Conservation (phyloP, 2,113 vertebrate genomes). For the Alectura lathami region DNA sequence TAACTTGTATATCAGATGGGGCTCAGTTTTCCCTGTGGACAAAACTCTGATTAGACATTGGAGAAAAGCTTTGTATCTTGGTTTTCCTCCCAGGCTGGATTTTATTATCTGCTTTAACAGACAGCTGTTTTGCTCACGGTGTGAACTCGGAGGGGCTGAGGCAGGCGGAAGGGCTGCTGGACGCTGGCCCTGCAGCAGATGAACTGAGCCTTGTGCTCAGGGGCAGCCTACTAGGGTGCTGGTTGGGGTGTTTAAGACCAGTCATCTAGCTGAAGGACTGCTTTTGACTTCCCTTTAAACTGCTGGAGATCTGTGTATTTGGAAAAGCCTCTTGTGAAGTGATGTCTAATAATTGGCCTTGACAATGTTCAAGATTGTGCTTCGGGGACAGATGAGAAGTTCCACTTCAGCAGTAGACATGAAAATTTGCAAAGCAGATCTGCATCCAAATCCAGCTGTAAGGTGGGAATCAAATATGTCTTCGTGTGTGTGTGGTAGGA, state of each 20-base stretch:
- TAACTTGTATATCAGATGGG: constrained; percentile 69
- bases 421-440: neutral
- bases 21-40: constrained; percentile 66
- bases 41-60: constrained; percentile 58
- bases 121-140: neutral
- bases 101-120: constrained; percentile 59
- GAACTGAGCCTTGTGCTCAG: neutral
- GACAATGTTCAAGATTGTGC: constrained; percentile 56
- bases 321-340: constrained; percentile 39
- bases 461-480: neutral
- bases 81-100: constrained; percentile 59
- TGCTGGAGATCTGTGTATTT: neutral
- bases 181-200: neutral
- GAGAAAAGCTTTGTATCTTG: constrained; percentile 33
- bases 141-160: constrained; percentile 1
- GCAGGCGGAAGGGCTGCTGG: constrained; percentile 17
- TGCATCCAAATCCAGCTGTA: neutral
- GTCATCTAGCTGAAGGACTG: neutral
- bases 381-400: constrained; percentile 27
- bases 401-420: neutral
- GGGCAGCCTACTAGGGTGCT: neutral
- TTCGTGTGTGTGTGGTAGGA: fast-evolving
- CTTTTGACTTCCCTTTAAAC: constrained; percentile 24
- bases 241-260: neutral
- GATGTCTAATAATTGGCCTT: constrained; percentile 43